phyloP scores from a whole-genome alignment of 2,888 invertebrate species.

The Ectropis crepuscularia region DNA sequence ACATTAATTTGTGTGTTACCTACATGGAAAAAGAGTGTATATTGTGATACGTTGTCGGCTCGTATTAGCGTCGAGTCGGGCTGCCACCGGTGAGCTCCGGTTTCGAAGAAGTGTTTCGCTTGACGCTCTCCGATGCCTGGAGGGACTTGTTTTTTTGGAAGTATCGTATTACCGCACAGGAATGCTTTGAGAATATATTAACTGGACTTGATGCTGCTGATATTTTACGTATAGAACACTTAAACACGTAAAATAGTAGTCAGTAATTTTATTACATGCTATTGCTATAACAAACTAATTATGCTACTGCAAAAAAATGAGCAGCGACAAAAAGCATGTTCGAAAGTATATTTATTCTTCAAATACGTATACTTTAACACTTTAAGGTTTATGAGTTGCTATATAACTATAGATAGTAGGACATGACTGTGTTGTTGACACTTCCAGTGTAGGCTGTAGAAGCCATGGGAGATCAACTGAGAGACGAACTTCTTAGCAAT shows the following conservation, averaged over 20 bases:
- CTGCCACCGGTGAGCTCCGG: slow-evolving; percentile 59
- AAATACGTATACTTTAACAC: too few relatives aligned
- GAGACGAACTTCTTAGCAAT: too few relatives aligned
- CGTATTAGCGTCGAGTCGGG: slow-evolving; percentile 64
- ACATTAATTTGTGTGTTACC: slow-evolving; percentile 77
- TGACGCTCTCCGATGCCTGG: slow-evolving; percentile 69
- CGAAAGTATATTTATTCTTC: too few relatives aligned
- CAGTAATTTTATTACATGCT: too few relatives aligned
- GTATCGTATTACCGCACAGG: slow-evolving; percentile 43
- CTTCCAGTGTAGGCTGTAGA: too few relatives aligned
- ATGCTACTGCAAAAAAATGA: too few relatives aligned
- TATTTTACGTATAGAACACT: neutral
- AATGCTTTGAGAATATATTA: slow-evolving; percentile 33
- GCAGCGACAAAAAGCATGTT: too few relatives aligned
- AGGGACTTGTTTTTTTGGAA: slow-evolving; percentile 55
- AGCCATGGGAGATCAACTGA: too few relatives aligned
- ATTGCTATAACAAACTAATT: too few relatives aligned
- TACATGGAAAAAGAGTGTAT: slow-evolving; percentile 74
- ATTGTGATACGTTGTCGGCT: slow-evolving; percentile 77
- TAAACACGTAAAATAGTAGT: neutral
- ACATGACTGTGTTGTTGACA: too few relatives aligned
- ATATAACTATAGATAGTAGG: too few relatives aligned
- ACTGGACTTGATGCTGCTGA: slow-evolving; percentile 5
- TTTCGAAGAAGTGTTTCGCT: slow-evolving; percentile 81
- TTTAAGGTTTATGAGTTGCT: too few relatives aligned